Base-by-base conservation (phyloP, 2,888 invertebrate species). In the Polietes domitor region DNA sequence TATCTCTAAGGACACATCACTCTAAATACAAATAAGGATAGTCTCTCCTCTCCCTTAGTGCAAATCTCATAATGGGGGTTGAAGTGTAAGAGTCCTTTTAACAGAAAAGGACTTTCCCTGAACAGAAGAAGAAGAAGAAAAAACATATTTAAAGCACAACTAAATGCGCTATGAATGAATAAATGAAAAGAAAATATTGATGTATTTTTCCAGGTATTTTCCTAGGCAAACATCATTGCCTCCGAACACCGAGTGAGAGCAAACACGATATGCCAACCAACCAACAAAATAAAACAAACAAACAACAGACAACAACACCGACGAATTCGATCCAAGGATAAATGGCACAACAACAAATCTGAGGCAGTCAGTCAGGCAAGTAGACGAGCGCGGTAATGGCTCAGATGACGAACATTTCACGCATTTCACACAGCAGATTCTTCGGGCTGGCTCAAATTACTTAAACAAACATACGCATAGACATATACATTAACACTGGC, bases 111-210 rank as follows among this genome's bases (percentile, higher is more conserved):
- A 47, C n/a, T 47, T n/a, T 47, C 47, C 47, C n/a, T 47, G 2
- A 1, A n/a, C 3, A 47, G 12, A n/a, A 4, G 41, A 9, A 12
- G 41, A 41, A 41, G 5, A 41, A 65, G 21, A 12, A 41, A 43
- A 37, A 37, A 71, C 15, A 17, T 32, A 55, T 58, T 73, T 73
- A 61, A 65, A 74, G n/a, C n/a, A 71, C 32, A 63, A 68, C 70
- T 65, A 53, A 80, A 77, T 55, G 70, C 65, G 50, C 10, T 65
- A 61, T 76, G 72, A 73, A 65, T 58, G 50, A 55, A 75, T 75
- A 55, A 50, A 76, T 41, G 26, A 68, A 26, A 83, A 24, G 58
- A 70, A 78, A 73, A 83, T 76, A 84, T 84, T 84, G 80, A 84
- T 78, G 72, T 81, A 72, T 78, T 72, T 43, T 76, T 58, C 3